Evolutionary conservation across 2,888 invertebrate genomes (phyloP).

Genomic region (Stratiomys singularior): DNA sequence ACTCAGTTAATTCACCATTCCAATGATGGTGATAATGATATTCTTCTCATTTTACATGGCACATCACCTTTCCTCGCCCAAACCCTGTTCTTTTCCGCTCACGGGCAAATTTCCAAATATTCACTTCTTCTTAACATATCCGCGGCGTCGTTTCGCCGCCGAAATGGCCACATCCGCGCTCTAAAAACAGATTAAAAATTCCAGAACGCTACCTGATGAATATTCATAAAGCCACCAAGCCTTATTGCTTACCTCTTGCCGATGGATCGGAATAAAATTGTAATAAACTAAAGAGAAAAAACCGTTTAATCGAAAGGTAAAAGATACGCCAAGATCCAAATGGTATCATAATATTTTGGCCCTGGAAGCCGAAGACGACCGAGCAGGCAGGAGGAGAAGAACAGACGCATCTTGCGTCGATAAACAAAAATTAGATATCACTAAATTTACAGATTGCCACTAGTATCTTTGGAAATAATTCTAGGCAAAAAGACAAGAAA

Average conservation of each 20-base stretch:
- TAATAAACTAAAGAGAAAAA: neutral
- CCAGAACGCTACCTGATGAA: slow-evolving; percentile 37
- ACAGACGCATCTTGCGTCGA: neutral
- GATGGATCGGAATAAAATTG: neutral
- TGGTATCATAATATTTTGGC: neutral
- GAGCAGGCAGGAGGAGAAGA: neutral
- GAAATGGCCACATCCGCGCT: neutral
- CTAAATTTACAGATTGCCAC: slow-evolving; percentile 29
- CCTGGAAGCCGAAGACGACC: neutral
- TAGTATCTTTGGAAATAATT: slow-evolving; percentile 11
- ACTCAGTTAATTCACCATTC: neutral
- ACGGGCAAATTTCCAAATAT: neutral
- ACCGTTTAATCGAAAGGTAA: slow-evolving; percentile 23
- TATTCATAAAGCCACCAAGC: slow-evolving; percentile 24
- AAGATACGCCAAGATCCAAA: slow-evolving; percentile 7
- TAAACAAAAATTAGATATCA: neutral
- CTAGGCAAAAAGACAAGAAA: neutral
- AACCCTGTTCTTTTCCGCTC: neutral
- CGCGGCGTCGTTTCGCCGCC: neutral
- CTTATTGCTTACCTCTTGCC: neutral
- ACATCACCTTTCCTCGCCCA: neutral
- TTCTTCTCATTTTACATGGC: neutral
- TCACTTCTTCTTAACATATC: neutral
- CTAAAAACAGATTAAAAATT: slow-evolving; percentile 28
- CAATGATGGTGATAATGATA: slow-evolving; percentile 17